Percentiles rank a stretch among this genome's conserved stretches.
These are phyloP conservation scores for Chelon labrosus DNA, from an alignment of 2,797 vertebrate genomes.

Conservation along the genomic window DNA sequence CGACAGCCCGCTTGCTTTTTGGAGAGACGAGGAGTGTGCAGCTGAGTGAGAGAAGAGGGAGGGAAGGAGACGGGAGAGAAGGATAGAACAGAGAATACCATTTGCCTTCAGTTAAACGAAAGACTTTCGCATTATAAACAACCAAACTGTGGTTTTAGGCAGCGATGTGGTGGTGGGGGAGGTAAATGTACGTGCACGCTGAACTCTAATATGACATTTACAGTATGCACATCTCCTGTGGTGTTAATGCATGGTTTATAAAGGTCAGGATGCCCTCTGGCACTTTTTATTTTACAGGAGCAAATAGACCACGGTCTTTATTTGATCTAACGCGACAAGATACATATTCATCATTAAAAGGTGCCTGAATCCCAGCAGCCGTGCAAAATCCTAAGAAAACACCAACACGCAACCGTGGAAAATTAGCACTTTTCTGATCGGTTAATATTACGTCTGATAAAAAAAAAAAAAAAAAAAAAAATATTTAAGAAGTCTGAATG, in stretches of 20 bases:
- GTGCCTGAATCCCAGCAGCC: neutral
- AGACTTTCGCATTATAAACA: constrained; percentile 23
- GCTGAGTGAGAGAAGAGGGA: constrained; percentile 75
- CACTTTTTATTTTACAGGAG: constrained; percentile 8
- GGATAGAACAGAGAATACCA: constrained; percentile 49
- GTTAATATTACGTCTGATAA: neutral
- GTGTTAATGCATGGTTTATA: constrained; percentile 9
- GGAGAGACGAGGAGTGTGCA: constrained; percentile 76
- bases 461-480: neutral
- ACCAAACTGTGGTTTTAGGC: constrained; percentile 18
- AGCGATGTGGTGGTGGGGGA: constrained; percentile 4
- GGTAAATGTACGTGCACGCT: neutral
- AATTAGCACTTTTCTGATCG: neutral
- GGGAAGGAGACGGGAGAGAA: constrained; percentile 45
- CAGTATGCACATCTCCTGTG: constrained; percentile 7
- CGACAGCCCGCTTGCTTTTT: constrained; percentile 82
- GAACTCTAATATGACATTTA: neutral
- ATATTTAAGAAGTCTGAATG: neutral
- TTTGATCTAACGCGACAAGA: neutral
- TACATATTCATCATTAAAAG: neutral
- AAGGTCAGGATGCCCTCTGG: constrained; percentile 12
- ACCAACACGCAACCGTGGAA: neutral
- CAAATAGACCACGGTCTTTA: neutral
- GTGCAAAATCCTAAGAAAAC: neutral
- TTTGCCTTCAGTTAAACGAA: constrained; percentile 54